Evolutionary conservation across 1,140 invertebrate species (phyloP), one percentile per base, ranked within the genome.

Genomic region (Prorops nasuta): DNA sequence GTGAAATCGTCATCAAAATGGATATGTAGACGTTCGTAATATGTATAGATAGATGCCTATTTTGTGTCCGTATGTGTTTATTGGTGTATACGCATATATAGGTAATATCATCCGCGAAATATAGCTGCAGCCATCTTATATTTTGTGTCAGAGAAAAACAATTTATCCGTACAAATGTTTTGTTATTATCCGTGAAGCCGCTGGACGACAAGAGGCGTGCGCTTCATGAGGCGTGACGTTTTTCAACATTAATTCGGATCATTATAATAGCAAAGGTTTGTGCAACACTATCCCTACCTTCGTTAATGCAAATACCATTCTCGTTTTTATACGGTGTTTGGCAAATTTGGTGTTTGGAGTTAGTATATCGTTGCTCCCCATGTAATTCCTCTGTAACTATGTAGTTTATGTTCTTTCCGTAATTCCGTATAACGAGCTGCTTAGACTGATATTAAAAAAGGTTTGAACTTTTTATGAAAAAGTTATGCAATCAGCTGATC

Each of bases 401-500:
- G n/a, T n/a, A n/a, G n/a, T n/a, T n/a, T n/a, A n/a, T n/a, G n/a
- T n/a, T n/a, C n/a, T n/a, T n/a, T n/a, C n/a, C n/a, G n/a, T n/a
- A n/a, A n/a, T n/a, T n/a, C n/a, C n/a, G n/a, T n/a, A n/a, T n/a
- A n/a, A n/a, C n/a, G n/a, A n/a, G 24, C 10, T 10, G 24, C 4
- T 10, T 4, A 28, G 24, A 6, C 24, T 28, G 24, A 10, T 14
- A 35, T 35, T 7, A n/a, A 14, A 35, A 35, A 35, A 35, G 14
- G 14, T 35, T 14, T 8, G 15, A 4, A 10, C 47, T 50, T 51
- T 56, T 41, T 61, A 62, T 53, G 59, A 58, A 70, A 67, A 71
- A 71, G 71, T 78, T 78, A 78, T 78, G 74, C 76, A 78, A 78
- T 77, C 76, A 78, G 76, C 76, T 78, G 76, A 75, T 78, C 74